phyloP scores from a whole-genome alignment of 2,888 invertebrate genomes.

The Cephus sareptanus region DNA sequence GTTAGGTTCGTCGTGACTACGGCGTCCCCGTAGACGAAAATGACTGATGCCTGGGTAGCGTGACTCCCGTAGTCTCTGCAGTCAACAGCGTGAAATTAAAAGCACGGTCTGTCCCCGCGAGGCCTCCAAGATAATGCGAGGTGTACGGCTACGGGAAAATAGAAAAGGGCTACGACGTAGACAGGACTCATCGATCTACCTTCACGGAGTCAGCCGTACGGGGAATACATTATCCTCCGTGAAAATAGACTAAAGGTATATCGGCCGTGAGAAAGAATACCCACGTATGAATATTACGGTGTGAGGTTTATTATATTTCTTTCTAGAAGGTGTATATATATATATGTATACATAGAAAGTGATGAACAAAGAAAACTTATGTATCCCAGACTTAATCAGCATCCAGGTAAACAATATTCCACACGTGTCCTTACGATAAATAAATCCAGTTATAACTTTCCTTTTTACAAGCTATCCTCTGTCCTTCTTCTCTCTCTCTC shows the following conservation, averaged over 20 bases:
- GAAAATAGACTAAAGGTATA: background rate
- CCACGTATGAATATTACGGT: background rate
- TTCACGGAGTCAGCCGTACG: conserved; percentile 8
- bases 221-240: background rate
- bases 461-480: conserved; percentile 1
- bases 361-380: background rate
- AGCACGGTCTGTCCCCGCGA: conserved; percentile 36
- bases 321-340: background rate
- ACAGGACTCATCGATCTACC: conserved; percentile 34
- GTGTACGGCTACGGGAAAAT: conserved; percentile 27
- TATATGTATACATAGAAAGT: background rate
- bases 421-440: conserved; percentile 22
- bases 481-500: background rate
- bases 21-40: conserved; percentile 25
- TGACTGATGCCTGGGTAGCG: conserved; percentile 41
- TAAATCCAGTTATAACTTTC: conserved; percentile 31
- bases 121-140: conserved; percentile 23
- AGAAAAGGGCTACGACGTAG: conserved; percentile 15
- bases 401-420: conserved; percentile 13
- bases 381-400: conserved; percentile 1
- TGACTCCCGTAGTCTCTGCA: conserved; percentile 36
- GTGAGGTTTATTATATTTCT: too few species aligned
- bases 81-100: conserved; percentile 48
- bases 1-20: background rate
- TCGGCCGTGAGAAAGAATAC: background rate